A percentile compares a stretch with the other conserved stretches of the same genome.
Conservation (phyloP, 2,113 vertebrate species). For the Orcinus orca region DNA sequence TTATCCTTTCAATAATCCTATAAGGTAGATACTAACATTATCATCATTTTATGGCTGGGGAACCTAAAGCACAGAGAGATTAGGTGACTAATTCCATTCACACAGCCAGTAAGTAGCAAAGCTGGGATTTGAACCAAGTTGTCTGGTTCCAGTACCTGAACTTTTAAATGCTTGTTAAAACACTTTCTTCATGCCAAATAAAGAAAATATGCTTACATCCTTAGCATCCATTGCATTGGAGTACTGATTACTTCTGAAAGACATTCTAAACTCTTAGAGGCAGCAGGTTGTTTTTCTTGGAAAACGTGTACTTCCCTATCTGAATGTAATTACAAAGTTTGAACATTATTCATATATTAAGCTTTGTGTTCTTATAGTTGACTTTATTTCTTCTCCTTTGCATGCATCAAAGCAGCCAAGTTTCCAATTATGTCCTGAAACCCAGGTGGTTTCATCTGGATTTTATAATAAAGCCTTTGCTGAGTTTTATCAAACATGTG, state of each 20-base stretch:
- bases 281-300: conserved; percentile 47
- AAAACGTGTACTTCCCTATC: not conserved
- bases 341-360: conserved; percentile 23
- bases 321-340: conserved; percentile 35
- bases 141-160: not conserved
- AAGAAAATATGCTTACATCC: not conserved
- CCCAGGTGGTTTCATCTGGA: conserved; percentile 61
- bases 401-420: not conserved
- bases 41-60: not conserved
- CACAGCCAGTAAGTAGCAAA: not conserved
- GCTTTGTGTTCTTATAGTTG: not conserved
- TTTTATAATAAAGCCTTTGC: conserved; percentile 44
- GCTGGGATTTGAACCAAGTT: not conserved
- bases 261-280: not conserved
- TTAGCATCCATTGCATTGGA: not conserved
- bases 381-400: conserved; percentile 31
- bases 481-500: not conserved
- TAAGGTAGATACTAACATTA: not conserved
- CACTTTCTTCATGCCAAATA: not conserved
- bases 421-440: conserved; percentile 41
- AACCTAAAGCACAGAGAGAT: not conserved
- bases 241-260: not conserved
- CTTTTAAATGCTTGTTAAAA: not conserved
- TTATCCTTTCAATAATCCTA: not conserved
- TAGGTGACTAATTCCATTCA: not conserved